A percentile compares a stretch with the other conserved stretches of the same genome.
These are phyloP conservation scores for Xanthorhoe designata DNA, from an alignment of 2,888 invertebrate genomes.

Conservation along the genomic window DNA sequence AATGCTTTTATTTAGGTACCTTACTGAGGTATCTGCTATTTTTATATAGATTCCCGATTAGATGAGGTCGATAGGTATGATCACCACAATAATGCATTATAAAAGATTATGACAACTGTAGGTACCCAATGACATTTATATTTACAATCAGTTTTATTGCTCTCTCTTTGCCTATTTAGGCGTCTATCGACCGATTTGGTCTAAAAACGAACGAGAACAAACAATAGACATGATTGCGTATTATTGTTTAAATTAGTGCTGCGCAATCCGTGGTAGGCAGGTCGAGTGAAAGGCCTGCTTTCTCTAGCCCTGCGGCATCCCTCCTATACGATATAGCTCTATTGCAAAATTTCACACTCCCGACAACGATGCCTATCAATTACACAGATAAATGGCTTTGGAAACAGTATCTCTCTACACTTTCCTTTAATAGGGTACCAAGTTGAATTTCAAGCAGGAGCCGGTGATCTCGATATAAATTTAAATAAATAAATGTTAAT, in stretches of 20 bases:
- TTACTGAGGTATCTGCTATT: not conserved
- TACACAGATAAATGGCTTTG: constrained; percentile 69
- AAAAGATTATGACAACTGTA: constrained; percentile 29
- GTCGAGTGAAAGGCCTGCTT: constrained; percentile 81
- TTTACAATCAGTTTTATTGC: constrained; percentile 41
- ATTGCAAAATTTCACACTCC: constrained; percentile 81
- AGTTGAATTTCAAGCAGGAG: constrained; percentile 41
- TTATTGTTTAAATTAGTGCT: constrained; percentile 74
- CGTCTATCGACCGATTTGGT: constrained; percentile 37
- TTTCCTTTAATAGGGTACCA: constrained; percentile 51
- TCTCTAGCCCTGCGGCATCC: constrained; percentile 82
- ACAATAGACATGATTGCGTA: constrained; percentile 65
- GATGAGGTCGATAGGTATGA: constrained; percentile 36
- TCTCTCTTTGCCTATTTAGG: constrained; percentile 24
- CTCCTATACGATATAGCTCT: constrained; percentile 69
- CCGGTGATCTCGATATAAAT: constrained; percentile 34
- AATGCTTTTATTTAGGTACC: not conserved
- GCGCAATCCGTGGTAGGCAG: constrained; percentile 60
- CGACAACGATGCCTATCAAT: constrained; percentile 69
- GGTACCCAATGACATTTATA: constrained; percentile 30
- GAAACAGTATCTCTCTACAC: constrained; percentile 59
- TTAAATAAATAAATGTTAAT: constrained; percentile 36
- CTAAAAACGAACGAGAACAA: constrained; percentile 50
- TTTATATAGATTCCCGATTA: constrained; percentile 36
- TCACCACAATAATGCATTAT: constrained; percentile 18